Evolutionary conservation across 2,888 invertebrate species (phyloP).

Genomic region (Euproctis similis): DNA sequence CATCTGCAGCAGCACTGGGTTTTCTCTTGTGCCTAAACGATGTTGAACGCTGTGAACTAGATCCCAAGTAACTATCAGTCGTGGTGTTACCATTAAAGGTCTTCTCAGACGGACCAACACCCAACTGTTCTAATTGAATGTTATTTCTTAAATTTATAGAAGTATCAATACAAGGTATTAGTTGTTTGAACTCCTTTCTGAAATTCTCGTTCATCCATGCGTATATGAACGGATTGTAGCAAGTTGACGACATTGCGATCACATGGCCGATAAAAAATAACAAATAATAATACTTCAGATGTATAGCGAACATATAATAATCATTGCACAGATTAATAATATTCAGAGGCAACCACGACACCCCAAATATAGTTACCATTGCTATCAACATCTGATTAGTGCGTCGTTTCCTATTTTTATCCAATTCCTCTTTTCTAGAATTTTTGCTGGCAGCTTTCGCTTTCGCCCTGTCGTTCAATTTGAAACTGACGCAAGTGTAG

Average conservation of each 20-base stretch:
- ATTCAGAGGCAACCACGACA: slow-evolving; percentile 97
- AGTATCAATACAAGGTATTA: slow-evolving; percentile 79
- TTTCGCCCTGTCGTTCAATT: slow-evolving; percentile 88
- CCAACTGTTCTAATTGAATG: slow-evolving; percentile 68
- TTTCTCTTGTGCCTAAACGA: slow-evolving; percentile 73
- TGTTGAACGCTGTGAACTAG: slow-evolving; percentile 69
- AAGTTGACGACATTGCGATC: slow-evolving; percentile 96
- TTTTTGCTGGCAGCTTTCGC: slow-evolving; percentile 90
- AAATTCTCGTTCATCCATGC: slow-evolving; percentile 98
- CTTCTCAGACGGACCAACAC: slow-evolving; percentile 77
- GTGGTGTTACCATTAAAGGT: slow-evolving; percentile 86
- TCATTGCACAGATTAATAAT: slow-evolving; percentile 90
- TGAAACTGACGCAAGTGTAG: slow-evolving; percentile 93
- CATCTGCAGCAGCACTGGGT: slow-evolving; percentile 78
- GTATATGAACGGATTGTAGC: slow-evolving; percentile 97
- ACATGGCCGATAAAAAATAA: slow-evolving; percentile 93
- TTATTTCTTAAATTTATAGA: slow-evolving; percentile 54
- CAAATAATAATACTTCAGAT: slow-evolving; percentile 89
- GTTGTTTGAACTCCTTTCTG: slow-evolving; percentile 92
- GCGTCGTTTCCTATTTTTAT: slow-evolving; percentile 90
- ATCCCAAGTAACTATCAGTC: slow-evolving; percentile 79
- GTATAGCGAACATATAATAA: slow-evolving; percentile 82
- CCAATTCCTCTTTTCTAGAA: slow-evolving; percentile 91
- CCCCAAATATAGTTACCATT: slow-evolving; percentile 96
- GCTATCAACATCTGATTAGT: slow-evolving; percentile 98